Evolutionary conservation across 1,140 invertebrate genomes (phyloP), one percentile per base, ranked within the genome.

Genomic region (Bombus pascuorum): DNA sequence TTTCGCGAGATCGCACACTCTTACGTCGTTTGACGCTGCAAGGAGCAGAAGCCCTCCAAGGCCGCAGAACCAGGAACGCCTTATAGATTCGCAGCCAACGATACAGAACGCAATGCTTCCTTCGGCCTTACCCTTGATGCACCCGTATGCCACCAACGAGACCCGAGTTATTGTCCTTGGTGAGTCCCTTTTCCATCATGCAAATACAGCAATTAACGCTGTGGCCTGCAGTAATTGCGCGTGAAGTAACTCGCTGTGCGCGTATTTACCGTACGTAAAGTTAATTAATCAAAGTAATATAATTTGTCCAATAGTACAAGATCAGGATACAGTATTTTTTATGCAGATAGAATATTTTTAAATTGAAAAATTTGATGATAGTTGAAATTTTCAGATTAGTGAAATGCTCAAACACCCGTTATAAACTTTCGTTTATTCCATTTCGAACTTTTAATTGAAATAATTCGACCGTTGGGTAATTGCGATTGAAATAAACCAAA

Each of bases 1-100:
- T 91, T 99, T 99, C 92, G 98, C 98, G 34, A 96, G 97, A 53
- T 98, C 97, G 2, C 97, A 98, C 89, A 98, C 98, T 0, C 92
- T 98, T 76, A 97, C 97, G 10, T 98, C 97, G 4, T 98, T 98
- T 89, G 97, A 98, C 81, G 96, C 94, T 95, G 96, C 87, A 94
- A 94, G 95, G n/a, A 95, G 93, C 85, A 95, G 93, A 72, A 95
- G 96, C 75, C 94, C 96, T 91, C 90, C 96, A 90, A 91, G 95
- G 92, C 89, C 97, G 10, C 95, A 96, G 71, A 97, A 97, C 90
- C 97, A 97, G 91, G 97, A 98, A 93, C 95, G 97, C 76, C 94
- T 97, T n/a, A 95, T 95, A 79, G 95, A 95, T 86, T 95, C 94
- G 10, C 94, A 95, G 76, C 95, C 95, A 34, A 95, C 94, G 65